These are phyloP conservation scores for Parnassius apollo DNA, from an alignment of 2,888 invertebrate species.

Conservation along the genomic window DNA sequence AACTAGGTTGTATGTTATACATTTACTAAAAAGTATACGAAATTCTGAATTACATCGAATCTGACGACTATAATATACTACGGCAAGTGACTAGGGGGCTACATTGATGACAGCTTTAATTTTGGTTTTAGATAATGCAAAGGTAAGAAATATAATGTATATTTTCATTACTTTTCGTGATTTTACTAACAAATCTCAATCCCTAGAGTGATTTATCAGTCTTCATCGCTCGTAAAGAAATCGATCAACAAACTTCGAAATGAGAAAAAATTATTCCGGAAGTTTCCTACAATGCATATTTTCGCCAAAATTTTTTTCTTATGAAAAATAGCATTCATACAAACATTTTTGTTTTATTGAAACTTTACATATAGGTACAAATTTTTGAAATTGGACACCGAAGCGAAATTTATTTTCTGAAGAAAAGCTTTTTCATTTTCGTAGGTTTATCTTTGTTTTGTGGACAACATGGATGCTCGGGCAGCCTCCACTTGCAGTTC, in stretches of 20 bases:
- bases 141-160: constrained; percentile 54
- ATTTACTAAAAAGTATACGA: constrained; percentile 67
- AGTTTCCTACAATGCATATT: constrained; percentile 55
- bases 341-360: constrained; percentile 66
- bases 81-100: constrained; percentile 68
- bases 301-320: constrained; percentile 58
- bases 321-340: constrained; percentile 78
- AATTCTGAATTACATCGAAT: constrained; percentile 70
- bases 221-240: constrained; percentile 76
- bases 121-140: constrained; percentile 75
- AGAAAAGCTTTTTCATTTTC: constrained; percentile 75
- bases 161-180: constrained; percentile 60
- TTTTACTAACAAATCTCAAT: constrained; percentile 67
- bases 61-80: constrained; percentile 74
- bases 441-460: constrained; percentile 80
- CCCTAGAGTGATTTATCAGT: constrained; percentile 75
- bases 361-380: constrained; percentile 68
- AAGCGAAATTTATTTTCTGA: constrained; percentile 76
- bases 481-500: constrained; percentile 90
- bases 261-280: constrained; percentile 59
- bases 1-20: constrained; percentile 67
- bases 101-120: constrained; percentile 66
- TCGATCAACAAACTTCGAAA: constrained; percentile 63
- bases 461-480: constrained; percentile 84
- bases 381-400: constrained; percentile 59